Evolutionary conservation across 2,797 vertebrate genomes (phyloP), one percentile per base, ranked within the genome.

Genomic region (Schizopygopsis pylzovi): DNA sequence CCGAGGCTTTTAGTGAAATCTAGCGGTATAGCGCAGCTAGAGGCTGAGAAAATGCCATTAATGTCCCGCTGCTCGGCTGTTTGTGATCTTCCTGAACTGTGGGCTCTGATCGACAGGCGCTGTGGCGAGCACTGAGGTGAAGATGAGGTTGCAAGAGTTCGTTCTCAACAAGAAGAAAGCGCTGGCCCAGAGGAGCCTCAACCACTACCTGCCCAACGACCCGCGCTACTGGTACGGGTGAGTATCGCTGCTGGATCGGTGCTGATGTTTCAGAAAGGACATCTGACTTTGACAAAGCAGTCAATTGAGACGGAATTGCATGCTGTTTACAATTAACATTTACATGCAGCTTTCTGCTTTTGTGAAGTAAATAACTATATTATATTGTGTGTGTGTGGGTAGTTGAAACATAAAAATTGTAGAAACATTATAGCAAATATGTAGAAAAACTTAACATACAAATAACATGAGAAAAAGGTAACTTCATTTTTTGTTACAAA

Each of bases 101-200:
- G 89, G 12, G 49, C 25, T 89, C 65, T 89, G 86, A 85, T 85
- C 92, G 2, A 54, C 92, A 99, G 98, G 98, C 92, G 98, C 98
- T 0, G 97, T 99, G 84, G 98, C 98, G 87, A 99, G 98, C 91
- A 99, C 98, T 0, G 98, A 99, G 92, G 98, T 99, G 79, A 99
- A 99, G 95, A 97, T 99, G 98, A 97, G 97, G 78, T 91, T 99
- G n/a, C 98, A 99, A 89, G 98, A 99, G 89, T 99, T 99, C 89
- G 98, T 99, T 78, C 94, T 99, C 86, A 99, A 98, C 90, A 99
- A 99, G 91, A 99, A 99, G 95, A 99, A 99, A 92, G 98, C 98
- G 0, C 94, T 99, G 92, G 98, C 98, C 84, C 97, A 99, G 91
- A 95, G 98, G 85, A 98, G 93, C 92, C 95, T 99, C 83, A 99